A percentile compares a stretch with the other conserved stretches of the same genome.
Evolutionary conservation across 2,888 invertebrate genomes (phyloP).

Genomic region (Sphaeridia pumilis): DNA sequence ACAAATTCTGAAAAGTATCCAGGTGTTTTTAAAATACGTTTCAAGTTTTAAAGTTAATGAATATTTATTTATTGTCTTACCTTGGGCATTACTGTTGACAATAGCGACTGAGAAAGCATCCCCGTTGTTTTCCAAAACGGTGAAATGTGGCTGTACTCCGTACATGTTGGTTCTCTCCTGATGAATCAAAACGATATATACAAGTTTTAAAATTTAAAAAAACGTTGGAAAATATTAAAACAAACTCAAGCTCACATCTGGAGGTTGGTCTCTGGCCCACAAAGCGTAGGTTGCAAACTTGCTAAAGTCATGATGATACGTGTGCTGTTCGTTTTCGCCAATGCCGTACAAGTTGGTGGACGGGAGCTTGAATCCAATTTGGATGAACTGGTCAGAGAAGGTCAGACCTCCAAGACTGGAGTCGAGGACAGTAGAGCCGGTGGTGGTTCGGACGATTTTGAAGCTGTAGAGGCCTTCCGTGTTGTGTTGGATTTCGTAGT

Average conservation of each 20-base stretch:
- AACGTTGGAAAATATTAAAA: neutral
- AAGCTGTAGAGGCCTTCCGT: constrained; percentile 21
- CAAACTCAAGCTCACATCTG: constrained; percentile 19
- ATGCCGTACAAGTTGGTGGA: constrained; percentile 41
- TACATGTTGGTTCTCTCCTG: constrained; percentile 27
- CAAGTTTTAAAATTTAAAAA: neutral
- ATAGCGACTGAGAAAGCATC: constrained; percentile 63
- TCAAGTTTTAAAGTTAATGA: neutral
- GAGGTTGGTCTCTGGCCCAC: constrained; percentile 39
- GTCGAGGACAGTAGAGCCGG: constrained; percentile 34
- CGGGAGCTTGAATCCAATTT: constrained; percentile 40
- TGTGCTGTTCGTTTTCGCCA: constrained; percentile 41
- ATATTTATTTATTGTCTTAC: constrained; percentile 42
- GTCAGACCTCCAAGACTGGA: constrained; percentile 39
- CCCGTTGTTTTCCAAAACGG: constrained; percentile 58
- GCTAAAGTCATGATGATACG: constrained; percentile 39
- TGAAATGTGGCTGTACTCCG: constrained; percentile 56
- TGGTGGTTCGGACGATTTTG: constrained; percentile 24
- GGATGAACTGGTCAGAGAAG: constrained; percentile 43
- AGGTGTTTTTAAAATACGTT: constrained; percentile 2
- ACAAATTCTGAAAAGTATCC: constrained; percentile 58
- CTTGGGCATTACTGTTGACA: constrained; percentile 74
- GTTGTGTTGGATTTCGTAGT: constrained; percentile 19
- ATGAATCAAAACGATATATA: neutral
- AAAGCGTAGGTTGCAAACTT: constrained; percentile 38